Percentiles rank a stretch among this genome's conserved stretches.
Conservation (phyloP, 2,113 vertebrate species). For the Erythrocercus mccallii region DNA sequence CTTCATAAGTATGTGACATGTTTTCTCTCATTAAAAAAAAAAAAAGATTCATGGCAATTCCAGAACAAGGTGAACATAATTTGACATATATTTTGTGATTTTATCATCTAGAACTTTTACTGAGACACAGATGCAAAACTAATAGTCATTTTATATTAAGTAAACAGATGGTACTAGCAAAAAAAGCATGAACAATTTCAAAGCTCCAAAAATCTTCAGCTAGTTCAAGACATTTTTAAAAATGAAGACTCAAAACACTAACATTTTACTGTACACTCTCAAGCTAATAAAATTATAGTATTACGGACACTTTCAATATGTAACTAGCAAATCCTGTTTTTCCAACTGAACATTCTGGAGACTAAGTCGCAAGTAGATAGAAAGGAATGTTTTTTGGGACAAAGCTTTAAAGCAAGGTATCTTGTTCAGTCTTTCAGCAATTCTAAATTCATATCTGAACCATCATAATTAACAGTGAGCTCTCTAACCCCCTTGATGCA, state of each 20-base stretch:
- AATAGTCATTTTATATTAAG: not conserved
- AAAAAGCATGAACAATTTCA: not conserved
- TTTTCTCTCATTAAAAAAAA: not conserved
- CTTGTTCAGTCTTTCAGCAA: not conserved
- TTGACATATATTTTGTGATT: not conserved
- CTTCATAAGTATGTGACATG: not conserved
- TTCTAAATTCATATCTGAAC: constrained; percentile 53
- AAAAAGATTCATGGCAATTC: not conserved
- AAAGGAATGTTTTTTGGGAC: not conserved
- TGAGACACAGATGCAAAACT: not conserved
- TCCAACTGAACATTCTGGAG: not conserved
- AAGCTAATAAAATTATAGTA: not conserved
- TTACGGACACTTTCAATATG: not conserved
- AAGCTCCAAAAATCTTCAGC: not conserved
- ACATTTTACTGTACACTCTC: not conserved
- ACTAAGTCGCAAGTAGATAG: not conserved
- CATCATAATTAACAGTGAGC: constrained; percentile 62
- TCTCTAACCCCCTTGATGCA: constrained; percentile 1
- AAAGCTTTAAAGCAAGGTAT: not conserved
- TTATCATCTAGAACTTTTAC: not conserved
- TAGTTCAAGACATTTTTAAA: not conserved
- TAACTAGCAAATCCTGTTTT: not conserved
- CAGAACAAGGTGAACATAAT: not conserved
- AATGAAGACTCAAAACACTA: not conserved
- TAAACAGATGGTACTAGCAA: not conserved